phyloP scores from a whole-genome alignment of 2,888 invertebrate species.

The Agrochola lota region DNA sequence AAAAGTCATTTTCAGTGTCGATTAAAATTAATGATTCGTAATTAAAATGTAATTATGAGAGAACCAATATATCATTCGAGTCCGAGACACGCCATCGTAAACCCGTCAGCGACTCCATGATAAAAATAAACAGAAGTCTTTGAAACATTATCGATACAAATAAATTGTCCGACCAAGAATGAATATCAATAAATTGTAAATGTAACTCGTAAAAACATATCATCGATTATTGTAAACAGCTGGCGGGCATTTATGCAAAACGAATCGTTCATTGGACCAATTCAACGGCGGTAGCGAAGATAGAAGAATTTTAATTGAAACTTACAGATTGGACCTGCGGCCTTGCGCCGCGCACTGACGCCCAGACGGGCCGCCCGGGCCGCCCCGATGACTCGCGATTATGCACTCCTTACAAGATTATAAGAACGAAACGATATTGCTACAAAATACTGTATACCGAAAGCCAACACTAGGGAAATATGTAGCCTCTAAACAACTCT shows the following conservation, averaged over 20 bases:
- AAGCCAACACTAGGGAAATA: constrained; percentile 8
- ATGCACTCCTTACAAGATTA: constrained; percentile 39
- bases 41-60: constrained; percentile 77
- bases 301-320: constrained; percentile 81
- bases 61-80: constrained; percentile 73
- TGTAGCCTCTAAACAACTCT: constrained; percentile 9
- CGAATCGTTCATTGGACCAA: constrained; percentile 84
- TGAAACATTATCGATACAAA: constrained; percentile 86
- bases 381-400: constrained; percentile 45
- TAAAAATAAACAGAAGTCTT: constrained; percentile 87
- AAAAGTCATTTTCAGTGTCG: constrained; percentile 62
- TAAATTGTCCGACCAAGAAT: constrained; percentile 87
- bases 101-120: constrained; percentile 77
- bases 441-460: constrained; percentile 24
- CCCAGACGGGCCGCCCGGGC: constrained; percentile 36
- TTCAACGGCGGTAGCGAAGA: constrained; percentile 87
- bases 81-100: constrained; percentile 76
- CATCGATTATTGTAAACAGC: constrained; percentile 90
- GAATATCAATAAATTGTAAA: constrained; percentile 89
- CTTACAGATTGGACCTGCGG: constrained; percentile 71
- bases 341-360: constrained; percentile 45
- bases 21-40: constrained; percentile 69
- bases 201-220: constrained; percentile 89
- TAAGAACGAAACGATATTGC: constrained; percentile 24
- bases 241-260: constrained; percentile 89